These are phyloP conservation scores for Escarpia spicata DNA, from an alignment of 2,888 invertebrate genomes.

Conservation along the genomic window DNA sequence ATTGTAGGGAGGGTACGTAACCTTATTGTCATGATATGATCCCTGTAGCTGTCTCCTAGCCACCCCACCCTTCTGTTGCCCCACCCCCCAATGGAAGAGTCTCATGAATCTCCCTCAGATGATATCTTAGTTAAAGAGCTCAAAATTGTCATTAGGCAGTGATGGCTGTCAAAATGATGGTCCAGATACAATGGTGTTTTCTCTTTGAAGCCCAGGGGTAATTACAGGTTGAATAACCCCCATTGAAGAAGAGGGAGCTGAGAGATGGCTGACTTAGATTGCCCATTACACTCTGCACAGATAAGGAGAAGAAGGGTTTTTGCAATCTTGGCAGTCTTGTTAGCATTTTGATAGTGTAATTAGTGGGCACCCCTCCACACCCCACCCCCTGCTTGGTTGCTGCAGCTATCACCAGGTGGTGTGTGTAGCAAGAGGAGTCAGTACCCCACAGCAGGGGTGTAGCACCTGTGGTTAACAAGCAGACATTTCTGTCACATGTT, in stretches of 20 bases:
- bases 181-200: background rate
- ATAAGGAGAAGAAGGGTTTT: background rate
- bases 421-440: background rate
- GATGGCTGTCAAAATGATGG: background rate
- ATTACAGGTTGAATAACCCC: background rate
- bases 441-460: background rate
- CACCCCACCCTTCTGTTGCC: background rate
- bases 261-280: background rate
- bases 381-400: background rate
- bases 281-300: background rate
- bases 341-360: slow-evolving; percentile 9
- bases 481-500: background rate
- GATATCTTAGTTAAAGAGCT: background rate
- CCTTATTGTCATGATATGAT: background rate
- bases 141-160: background rate
- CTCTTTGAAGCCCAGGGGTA: background rate
- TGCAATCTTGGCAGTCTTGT: background rate
- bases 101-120: background rate
- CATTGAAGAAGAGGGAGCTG: background rate
- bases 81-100: background rate
- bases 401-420: background rate
- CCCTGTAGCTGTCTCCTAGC: too few species aligned
- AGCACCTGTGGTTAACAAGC: background rate
- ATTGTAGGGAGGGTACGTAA: background rate
- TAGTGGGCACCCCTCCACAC: background rate